A percentile compares a stretch with the other conserved stretches of the same genome.
Evolutionary conservation across 2,113 vertebrate genomes (phyloP).

Genomic region (Puntigrus tetrazona): DNA sequence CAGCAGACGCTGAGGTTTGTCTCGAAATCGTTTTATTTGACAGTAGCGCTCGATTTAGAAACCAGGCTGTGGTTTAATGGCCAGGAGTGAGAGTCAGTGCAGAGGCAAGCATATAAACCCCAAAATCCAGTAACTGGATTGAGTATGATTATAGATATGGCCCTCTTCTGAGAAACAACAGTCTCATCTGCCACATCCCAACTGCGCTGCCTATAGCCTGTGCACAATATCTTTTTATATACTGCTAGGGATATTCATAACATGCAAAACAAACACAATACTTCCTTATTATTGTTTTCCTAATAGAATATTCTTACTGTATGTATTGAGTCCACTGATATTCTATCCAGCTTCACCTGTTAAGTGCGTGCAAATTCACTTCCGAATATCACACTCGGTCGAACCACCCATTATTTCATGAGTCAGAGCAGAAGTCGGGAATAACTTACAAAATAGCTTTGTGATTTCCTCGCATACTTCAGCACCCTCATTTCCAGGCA

Average conservation of each 20-base stretch:
- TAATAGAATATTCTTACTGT: background rate
- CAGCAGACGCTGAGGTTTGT: constrained; percentile 42
- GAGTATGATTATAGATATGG: background rate
- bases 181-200: background rate
- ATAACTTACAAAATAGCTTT: background rate
- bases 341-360: background rate
- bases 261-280: background rate
- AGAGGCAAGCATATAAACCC: background rate
- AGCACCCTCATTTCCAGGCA: constrained; percentile 6
- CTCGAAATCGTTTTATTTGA: constrained; percentile 29
- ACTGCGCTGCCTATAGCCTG: background rate
- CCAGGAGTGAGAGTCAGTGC: background rate
- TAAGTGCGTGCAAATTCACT: background rate
- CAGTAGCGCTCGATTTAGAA: constrained; percentile 12
- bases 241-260: background rate
- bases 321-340: background rate
- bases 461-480: constrained; percentile 1
- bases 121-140: background rate
- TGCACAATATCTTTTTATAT: background rate
- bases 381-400: background rate
- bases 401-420: background rate
- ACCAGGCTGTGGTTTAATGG: constrained; percentile 18
- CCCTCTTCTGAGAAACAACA: background rate
- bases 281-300: background rate
- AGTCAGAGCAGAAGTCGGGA: background rate